Base-by-base conservation (phyloP, 2,113 vertebrate genomes). In the Talpa occidentalis region DNA sequence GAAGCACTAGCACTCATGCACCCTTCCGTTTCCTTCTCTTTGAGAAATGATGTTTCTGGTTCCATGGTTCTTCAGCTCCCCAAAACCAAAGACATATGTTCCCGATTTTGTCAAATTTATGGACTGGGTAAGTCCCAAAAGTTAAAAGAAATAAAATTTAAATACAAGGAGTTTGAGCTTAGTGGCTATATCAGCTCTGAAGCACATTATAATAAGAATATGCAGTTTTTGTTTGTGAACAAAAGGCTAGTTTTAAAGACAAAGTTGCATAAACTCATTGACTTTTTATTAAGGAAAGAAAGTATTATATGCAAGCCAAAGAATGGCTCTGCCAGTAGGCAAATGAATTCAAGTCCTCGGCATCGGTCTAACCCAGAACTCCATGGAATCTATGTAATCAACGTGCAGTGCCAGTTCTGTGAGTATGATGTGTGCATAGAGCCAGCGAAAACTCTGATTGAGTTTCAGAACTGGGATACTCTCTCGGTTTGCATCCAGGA, bases 371-470 rank as follows among this genome's bases (percentile, higher is more conserved):
- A 98, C 77, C 96, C 98, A 76, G 99, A 99, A 49, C 97, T 99
- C 62, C 94, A 99, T 0, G 99, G 98, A 3, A 97, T 99, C 35
- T 99, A 99, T 93, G 78, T 99, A 72, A 97, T 99, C 76, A 99
- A 99, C 24, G 98, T 99, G 40, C 98, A 98, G 72, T 99, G 99
- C 95, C 97, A 96, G 0, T 98, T 98, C 96, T 98, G 98, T 9
- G 99, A 99, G 59, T 99, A 99, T 91, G 99, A 99, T 88, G 98
- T 99, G 59, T 99, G 99, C 96, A 97, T 99, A 62, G 99, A 99
- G 93, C 99, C 99, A 88, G 98, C 99, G 82, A 99, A 99, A 98
- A 99, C 99, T 67, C 97, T 99, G 19, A 99, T 99, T 62, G 99
- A 99, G 96, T 99, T 99, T 97, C 99, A 98, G 96, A 99, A 99